phyloP scores from a whole-genome alignment of 2,888 invertebrate genomes.

The Philhelius pedissequus region DNA sequence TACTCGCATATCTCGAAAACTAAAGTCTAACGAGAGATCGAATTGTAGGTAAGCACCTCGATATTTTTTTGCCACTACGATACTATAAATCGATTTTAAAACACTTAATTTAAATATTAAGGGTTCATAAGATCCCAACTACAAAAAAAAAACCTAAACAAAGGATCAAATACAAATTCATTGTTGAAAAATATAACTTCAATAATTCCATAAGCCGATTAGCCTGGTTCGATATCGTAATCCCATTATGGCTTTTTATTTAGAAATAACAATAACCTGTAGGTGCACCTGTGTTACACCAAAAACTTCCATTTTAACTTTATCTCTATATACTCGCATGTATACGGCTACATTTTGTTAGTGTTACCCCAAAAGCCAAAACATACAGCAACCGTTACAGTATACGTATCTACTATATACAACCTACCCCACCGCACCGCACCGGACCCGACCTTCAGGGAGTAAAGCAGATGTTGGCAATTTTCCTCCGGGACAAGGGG shows the following conservation, averaged over 20 bases:
- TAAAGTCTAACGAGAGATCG: no score
- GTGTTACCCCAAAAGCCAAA: neutral
- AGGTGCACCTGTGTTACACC: slow-evolving; percentile 51
- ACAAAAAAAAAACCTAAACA: neutral
- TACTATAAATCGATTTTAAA: neutral
- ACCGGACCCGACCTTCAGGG: neutral
- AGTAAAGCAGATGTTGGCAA: slow-evolving; percentile 1
- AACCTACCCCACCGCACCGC: no score
- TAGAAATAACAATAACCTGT: slow-evolving; percentile 56
- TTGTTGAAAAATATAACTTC: slow-evolving; percentile 25
- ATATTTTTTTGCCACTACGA: no score
- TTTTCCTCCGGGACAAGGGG: slow-evolving; percentile 6
- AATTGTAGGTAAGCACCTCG: no score
- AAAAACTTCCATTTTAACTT: slow-evolving; percentile 16
- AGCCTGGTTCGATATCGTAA: slow-evolving; percentile 42
- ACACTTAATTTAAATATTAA: neutral
- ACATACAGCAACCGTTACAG: no score
- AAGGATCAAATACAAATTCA: slow-evolving; percentile 1
- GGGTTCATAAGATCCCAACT: neutral
- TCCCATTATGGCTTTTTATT: slow-evolving; percentile 61
- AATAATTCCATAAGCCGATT: slow-evolving; percentile 61
- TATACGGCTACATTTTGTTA: neutral
- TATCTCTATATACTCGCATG: neutral
- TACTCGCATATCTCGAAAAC: no score
- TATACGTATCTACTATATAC: neutral